These are phyloP conservation scores for Beris chalybata DNA, from an alignment of 2,888 invertebrate species.

Conservation along the genomic window DNA sequence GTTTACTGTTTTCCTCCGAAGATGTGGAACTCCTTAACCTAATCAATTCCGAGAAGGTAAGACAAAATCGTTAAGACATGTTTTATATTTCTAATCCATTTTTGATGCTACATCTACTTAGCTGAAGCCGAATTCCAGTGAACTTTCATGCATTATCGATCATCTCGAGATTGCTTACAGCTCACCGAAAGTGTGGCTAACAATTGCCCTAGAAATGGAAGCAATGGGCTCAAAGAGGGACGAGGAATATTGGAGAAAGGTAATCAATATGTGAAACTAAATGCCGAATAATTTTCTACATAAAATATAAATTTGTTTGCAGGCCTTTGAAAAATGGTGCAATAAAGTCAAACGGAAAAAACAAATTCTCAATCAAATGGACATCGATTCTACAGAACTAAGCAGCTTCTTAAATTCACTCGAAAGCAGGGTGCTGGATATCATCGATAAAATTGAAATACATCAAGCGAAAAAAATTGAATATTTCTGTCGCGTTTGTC, in stretches of 20 bases:
- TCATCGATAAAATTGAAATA: slow-evolving; percentile 23
- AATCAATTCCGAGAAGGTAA: slow-evolving; percentile 33
- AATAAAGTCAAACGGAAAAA: slow-evolving; percentile 37
- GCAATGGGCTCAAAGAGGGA: slow-evolving; percentile 20
- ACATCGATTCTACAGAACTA: slow-evolving; percentile 25
- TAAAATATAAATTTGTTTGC: background rate
- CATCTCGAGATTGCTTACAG: slow-evolving; percentile 37
- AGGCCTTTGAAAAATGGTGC: slow-evolving; percentile 37
- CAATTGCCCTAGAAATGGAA: slow-evolving; percentile 36
- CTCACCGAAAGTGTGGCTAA: slow-evolving; percentile 37
- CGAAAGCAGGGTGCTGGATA: slow-evolving; percentile 29
- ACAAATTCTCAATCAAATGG: slow-evolving; percentile 33
- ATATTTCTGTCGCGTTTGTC: slow-evolving; percentile 36
- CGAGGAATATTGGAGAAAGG: slow-evolving; percentile 36
- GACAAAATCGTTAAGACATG: background rate
- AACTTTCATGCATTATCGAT: slow-evolving; percentile 38
- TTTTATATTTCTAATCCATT: slow-evolving; percentile 5
- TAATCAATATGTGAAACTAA: slow-evolving; percentile 2
- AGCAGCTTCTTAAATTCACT: slow-evolving; percentile 30
- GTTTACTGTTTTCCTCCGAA: slow-evolving; percentile 29
- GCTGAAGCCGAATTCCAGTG: slow-evolving; percentile 22
- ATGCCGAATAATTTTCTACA: background rate
- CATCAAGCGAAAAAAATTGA: slow-evolving; percentile 13
- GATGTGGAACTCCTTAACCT: slow-evolving; percentile 36
- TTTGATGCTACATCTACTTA: background rate